These are phyloP conservation scores for Lordiphosa mommai DNA, from an alignment of 1,140 invertebrate species.

Conservation along the genomic window DNA sequence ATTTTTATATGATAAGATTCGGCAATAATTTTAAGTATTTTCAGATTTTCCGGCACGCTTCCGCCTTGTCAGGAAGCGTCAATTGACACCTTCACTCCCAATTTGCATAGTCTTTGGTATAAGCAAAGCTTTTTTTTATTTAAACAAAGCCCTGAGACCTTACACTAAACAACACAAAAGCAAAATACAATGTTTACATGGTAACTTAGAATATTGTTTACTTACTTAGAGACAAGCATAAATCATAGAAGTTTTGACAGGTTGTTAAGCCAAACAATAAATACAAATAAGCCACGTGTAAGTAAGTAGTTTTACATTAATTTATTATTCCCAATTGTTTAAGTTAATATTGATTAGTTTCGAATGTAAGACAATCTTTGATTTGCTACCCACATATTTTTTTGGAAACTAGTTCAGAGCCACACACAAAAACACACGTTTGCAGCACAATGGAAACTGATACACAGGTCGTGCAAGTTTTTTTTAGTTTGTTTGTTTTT, in stretches of 20 bases:
- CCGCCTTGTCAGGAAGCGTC: no score
- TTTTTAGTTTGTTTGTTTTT: constrained; percentile 3
- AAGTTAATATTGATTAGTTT: no score
- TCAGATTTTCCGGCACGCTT: no score
- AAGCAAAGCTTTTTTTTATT: no score
- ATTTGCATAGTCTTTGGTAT: no score
- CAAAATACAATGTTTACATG: background rate
- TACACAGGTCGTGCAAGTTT: constrained; percentile 51
- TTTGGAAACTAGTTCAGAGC: constrained; percentile 62
- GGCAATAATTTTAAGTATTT: no score
- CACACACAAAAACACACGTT: constrained; percentile 14
- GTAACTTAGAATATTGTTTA: background rate
- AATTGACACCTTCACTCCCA: no score
- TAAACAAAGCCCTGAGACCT: no score
- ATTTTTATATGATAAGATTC: no score
- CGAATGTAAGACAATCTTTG: no score
- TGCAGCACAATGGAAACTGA: constrained; percentile 42
- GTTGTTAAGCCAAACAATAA: constrained; percentile 1
- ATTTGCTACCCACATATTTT: background rate
- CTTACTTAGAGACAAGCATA: constrained; percentile 2
- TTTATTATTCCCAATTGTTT: no score
- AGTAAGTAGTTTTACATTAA: constrained; percentile 5
- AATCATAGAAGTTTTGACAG: background rate
- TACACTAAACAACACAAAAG: constrained; percentile 28
- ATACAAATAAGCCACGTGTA: constrained; percentile 15